These are phyloP conservation scores for Gobio occitaniae DNA, from an alignment of 2,797 vertebrate species.

Conservation along the genomic window DNA sequence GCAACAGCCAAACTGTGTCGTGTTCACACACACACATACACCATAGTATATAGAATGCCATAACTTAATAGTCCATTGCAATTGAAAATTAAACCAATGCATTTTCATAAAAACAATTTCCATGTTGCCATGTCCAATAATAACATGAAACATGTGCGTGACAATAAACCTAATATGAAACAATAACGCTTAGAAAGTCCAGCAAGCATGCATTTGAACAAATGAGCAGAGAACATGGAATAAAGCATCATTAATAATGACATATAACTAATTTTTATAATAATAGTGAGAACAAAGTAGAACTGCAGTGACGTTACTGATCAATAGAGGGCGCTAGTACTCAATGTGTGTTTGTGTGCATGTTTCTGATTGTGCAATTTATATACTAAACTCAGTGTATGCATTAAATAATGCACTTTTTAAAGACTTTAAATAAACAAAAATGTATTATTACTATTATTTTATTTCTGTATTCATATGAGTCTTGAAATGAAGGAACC, in stretches of 20 bases:
- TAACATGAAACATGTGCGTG: too few relatives aligned
- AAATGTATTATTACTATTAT: background rate
- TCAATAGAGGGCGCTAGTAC: conserved; percentile 81
- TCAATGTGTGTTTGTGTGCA: conserved; percentile 64
- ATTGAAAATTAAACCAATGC: background rate
- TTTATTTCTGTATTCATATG: background rate
- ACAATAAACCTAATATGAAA: too few relatives aligned
- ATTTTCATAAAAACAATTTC: background rate
- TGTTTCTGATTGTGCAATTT: conserved; percentile 2
- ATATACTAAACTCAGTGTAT: background rate
- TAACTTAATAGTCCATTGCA: background rate
- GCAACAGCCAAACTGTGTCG: background rate
- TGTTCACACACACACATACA: background rate
- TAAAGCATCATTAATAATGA: background rate
- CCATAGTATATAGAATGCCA: too few relatives aligned
- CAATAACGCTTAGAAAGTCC: background rate
- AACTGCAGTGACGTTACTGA: background rate
- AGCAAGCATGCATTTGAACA: background rate
- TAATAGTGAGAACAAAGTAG: background rate
- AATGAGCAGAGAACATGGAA: background rate
- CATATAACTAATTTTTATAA: background rate
- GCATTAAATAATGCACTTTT: background rate
- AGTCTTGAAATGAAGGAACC: too few relatives aligned
- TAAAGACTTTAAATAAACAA: background rate
- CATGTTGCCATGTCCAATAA: background rate